Evolutionary conservation across 2,888 invertebrate species (phyloP).

Genomic region (Agrotis puta): DNA sequence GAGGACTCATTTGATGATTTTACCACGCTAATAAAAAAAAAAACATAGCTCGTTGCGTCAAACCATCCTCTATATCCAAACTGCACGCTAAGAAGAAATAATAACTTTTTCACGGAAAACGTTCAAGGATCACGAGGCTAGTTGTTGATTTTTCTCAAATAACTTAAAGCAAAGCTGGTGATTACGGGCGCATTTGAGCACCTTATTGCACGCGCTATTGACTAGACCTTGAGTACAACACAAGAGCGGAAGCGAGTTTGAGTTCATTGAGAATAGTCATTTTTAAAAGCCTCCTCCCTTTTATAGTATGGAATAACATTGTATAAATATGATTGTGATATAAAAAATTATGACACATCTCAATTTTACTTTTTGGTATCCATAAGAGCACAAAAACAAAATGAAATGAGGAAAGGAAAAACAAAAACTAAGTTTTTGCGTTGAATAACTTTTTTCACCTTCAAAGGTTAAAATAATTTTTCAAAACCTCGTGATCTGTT

Average conservation of each 20-base stretch:
- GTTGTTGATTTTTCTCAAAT: not conserved
- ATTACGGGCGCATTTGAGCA: conserved; percentile 7
- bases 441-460: not conserved
- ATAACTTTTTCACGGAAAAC: too few relatives aligned
- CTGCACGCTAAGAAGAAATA: too few relatives aligned
- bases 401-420: not conserved
- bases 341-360: not conserved
- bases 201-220: conserved; percentile 7
- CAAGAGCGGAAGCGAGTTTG: not conserved
- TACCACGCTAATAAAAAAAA: too few relatives aligned
- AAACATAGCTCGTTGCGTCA: too few relatives aligned
- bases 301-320: too few relatives aligned
- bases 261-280: too few relatives aligned
- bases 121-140: not conserved
- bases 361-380: not conserved
- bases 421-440: not conserved
- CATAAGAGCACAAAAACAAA: not conserved
- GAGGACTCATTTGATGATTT: too few relatives aligned
- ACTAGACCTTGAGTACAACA: not conserved
- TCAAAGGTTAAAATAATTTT: not conserved
- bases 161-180: not conserved
- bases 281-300: too few relatives aligned
- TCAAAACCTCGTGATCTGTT: not conserved
- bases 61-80: too few relatives aligned
- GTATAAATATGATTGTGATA: too few relatives aligned